Evolutionary conservation across 2,888 invertebrate species (phyloP).

Genomic region (Orthosia cruda): DNA sequence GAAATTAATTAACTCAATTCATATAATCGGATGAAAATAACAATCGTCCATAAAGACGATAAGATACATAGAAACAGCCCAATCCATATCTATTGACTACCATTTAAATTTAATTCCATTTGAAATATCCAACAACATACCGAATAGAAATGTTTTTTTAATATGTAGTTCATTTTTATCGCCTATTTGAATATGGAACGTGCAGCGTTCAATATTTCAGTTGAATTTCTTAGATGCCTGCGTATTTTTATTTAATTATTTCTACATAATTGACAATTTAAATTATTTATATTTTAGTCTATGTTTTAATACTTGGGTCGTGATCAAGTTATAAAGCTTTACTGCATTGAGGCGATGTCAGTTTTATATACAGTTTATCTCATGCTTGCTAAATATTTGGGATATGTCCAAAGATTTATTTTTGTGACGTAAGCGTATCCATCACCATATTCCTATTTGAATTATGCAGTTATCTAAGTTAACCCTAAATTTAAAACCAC

Average conservation of each 20-base stretch:
- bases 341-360: too few species aligned
- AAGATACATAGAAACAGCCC: neutral
- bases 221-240: slow-evolving; percentile 15
- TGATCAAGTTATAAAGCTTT: neutral
- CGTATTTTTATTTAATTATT: slow-evolving; percentile 16
- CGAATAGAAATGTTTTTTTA: neutral
- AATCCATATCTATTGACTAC: too few species aligned
- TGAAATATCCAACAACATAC: slow-evolving; percentile 6
- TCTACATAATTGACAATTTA: neutral
- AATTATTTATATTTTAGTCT: neutral
- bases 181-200: slow-evolving; percentile 1
- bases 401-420: too few species aligned
- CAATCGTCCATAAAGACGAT: neutral
- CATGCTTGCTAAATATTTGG: too few species aligned
- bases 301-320: slow-evolving; percentile 6
- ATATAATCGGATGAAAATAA: neutral
- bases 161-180: neutral
- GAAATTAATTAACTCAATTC: neutral
- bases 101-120: slow-evolving; percentile 18
- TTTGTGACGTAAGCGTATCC: too few species aligned
- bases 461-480: too few species aligned
- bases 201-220: slow-evolving; percentile 26
- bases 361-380: too few species aligned
- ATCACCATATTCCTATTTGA: too few species aligned
- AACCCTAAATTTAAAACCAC: too few species aligned